Percentiles rank a stretch among this genome's conserved stretches.
Conservation (phyloP, 2,888 invertebrate genomes). For the Xestobium rufovillosum region DNA sequence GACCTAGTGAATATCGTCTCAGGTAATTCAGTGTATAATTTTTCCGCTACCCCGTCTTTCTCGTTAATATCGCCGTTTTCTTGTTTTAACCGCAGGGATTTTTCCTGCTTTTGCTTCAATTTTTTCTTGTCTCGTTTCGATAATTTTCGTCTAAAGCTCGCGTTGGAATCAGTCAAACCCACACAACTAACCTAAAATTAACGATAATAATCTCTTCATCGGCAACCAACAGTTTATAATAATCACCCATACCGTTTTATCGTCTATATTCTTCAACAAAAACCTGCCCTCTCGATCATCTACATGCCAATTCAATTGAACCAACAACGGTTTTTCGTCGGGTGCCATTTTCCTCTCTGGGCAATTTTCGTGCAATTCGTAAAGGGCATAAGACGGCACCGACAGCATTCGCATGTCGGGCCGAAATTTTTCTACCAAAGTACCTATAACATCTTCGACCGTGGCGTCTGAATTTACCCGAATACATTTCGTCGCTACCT, state of each 20-base stretch:
- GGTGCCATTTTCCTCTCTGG: conserved; percentile 81
- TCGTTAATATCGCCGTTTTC: conserved; percentile 55
- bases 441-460: conserved; percentile 91
- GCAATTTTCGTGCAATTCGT: conserved; percentile 61
- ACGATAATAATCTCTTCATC: not conserved
- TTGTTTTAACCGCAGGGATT: conserved; percentile 71
- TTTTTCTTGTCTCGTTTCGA: conserved; percentile 98
- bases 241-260: conserved; percentile 62
- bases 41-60: conserved; percentile 77
- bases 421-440: conserved; percentile 96
- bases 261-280: conserved; percentile 81
- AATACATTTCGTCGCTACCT: conserved; percentile 98
- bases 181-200: conserved; percentile 52
- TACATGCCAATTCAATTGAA: conserved; percentile 98
- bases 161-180: conserved; percentile 66
- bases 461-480: conserved; percentile 96
- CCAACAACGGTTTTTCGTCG: conserved; percentile 90
- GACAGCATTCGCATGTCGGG: conserved; percentile 97
- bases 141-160: conserved; percentile 85
- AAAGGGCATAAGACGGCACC: conserved; percentile 65
- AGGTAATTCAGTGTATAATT: conserved; percentile 91
- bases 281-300: conserved; percentile 98
- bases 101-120: conserved; percentile 92
- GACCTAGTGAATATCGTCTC: conserved; percentile 98
- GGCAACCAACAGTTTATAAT: not conserved